A percentile compares a stretch with the other conserved stretches of the same genome.
Conservation (phyloP, 2,113 vertebrate genomes). For the Burhinus oedicnemus region DNA sequence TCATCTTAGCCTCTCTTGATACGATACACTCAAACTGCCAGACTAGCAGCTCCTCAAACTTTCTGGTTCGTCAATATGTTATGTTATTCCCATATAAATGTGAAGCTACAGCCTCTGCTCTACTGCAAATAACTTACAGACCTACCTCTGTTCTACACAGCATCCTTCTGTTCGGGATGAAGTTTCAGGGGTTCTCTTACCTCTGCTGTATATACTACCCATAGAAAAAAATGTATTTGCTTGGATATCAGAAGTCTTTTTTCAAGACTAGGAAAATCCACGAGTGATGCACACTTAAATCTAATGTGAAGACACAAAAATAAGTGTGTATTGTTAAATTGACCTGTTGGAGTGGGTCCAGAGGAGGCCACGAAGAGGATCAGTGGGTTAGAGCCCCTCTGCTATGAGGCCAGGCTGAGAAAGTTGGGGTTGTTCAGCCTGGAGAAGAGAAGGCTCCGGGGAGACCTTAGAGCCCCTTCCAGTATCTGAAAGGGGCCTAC, state of each 20-base stretch:
- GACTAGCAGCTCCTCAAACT: not conserved
- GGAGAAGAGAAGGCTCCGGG: no score
- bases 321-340: not conserved
- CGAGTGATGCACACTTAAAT: rapidly evolving
- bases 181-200: not conserved
- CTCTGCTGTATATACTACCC: not conserved
- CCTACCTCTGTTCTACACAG: not conserved
- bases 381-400: no score
- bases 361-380: no score
- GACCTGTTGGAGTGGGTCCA: no score
- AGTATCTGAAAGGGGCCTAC: no score
- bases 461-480: no score
- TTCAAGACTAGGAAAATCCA: not conserved
- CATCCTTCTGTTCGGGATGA: not conserved
- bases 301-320: rapidly evolving
- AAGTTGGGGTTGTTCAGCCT: no score
- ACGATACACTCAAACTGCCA: not conserved
- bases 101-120: not conserved
- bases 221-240: rapidly evolving
- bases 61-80: rapidly evolving
- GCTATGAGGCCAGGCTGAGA: no score
- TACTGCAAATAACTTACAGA: not conserved
- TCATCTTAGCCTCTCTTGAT: not conserved
- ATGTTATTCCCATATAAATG: not conserved
- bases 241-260: not conserved